Evolutionary conservation across 2,888 invertebrate genomes (phyloP), one percentile per base, ranked within the genome.

Genomic region (Meiosimyza platycephala): DNA sequence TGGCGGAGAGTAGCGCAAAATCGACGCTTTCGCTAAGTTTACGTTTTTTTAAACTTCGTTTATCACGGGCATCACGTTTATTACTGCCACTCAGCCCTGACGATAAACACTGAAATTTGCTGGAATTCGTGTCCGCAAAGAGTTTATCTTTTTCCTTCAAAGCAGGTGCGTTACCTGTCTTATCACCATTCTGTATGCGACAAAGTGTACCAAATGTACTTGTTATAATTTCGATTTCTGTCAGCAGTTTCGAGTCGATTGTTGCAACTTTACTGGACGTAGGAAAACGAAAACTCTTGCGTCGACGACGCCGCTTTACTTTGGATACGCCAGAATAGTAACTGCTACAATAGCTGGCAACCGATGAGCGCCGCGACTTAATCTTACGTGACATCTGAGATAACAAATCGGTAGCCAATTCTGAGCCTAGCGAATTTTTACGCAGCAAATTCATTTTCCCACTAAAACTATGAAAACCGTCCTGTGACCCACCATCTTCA

Each of bases 161-260:
- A 63, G 69, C 71, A 64, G 22, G 51, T 12, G 22, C 60, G 22
- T 15, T 60, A 54, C 71, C 57, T 60, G n/a, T 16, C 15, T 68
- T 54, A 48, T 75, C 76, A 72, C 83, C 84, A 33, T 81, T 82
- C 72, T 85, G 83, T 59, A 86, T 85, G 77, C 84, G 82, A 78
- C 89, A 90, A 62, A 87, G 84, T 47, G 88, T 85, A 0, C 88
- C 80, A 78, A 90, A 90, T 71, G 90, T 92, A 47, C 86, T 83
- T 1, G 89, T 86, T 51, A 90, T 84, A 79, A 92, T 91, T 74
- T 92, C 92, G 50, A 90, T 89, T 83, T 90, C 90, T 9, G 88
- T 85, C 65, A 88, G 85, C 47, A 89, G 79, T 81, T 90, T 89
- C 0, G 89, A 88, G 77, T 89, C 89, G 52, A 86, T 82, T 1